Conservation (phyloP, 2,888 invertebrate species). For the Sinentomon sp. region DNA sequence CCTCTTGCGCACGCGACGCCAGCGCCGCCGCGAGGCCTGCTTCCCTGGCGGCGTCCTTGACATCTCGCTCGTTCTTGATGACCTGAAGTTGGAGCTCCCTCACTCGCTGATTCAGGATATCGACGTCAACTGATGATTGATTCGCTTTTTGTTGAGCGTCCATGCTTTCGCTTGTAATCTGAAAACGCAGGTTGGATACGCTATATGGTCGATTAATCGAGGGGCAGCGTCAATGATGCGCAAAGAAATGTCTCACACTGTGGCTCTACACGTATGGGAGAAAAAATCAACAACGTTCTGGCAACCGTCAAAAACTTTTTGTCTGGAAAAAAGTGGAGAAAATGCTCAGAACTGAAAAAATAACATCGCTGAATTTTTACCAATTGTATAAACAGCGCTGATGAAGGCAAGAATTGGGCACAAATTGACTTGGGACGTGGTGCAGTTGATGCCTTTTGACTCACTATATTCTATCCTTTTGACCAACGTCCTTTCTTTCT, state of each 20-base stretch:
- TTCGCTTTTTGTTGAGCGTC: conserved; percentile 52
- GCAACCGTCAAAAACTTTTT: too few relatives aligned
- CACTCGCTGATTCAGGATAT: conserved; percentile 36
- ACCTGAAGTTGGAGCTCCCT: conserved; percentile 50
- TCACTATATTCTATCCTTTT: too few relatives aligned
- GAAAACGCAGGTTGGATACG: conserved; percentile 16
- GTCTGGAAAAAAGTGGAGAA: background rate
- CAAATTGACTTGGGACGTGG: too few relatives aligned
- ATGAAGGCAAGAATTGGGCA: too few relatives aligned
- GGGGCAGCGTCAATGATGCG: too few relatives aligned
- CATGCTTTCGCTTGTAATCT: conserved; percentile 54
- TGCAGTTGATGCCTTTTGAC: too few relatives aligned
- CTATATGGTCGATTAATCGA: background rate
- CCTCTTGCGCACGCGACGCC: conserved; percentile 38
- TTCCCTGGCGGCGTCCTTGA: conserved; percentile 49
- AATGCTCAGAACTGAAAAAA: background rate
- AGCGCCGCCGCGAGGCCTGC: conserved; percentile 40
- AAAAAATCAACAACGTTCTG: too few relatives aligned
- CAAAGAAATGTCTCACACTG: too few relatives aligned
- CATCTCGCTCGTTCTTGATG: conserved; percentile 49
- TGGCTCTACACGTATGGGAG: too few relatives aligned
- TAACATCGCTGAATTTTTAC: conserved; percentile 1
- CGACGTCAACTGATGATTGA: conserved; percentile 45
- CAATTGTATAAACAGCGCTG: too few relatives aligned
- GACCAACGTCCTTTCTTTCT: too few relatives aligned